Base-by-base conservation (phyloP, 2,888 invertebrate species). In the Eupelmus urozonus region DNA sequence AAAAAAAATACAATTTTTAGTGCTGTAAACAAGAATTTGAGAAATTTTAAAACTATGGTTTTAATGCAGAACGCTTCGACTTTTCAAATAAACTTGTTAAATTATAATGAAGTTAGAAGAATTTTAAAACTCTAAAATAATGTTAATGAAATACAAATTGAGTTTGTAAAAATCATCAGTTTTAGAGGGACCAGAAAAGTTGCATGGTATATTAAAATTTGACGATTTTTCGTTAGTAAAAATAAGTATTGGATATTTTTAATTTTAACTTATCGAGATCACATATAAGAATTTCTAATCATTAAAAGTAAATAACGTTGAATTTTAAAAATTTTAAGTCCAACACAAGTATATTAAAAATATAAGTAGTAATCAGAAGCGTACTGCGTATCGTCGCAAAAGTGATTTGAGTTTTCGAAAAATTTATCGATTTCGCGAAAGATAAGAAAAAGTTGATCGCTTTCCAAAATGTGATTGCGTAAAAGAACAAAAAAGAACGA, bases 131-230 rank as follows among this genome's bases (percentile, higher is more conserved):
- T 57, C 34, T 34, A 57, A 57, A 57, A 34, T 57, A 57, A 62
- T 25, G 20, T 69, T 63, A 40, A 59, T 53, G 29, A 60, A 20
- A 16, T 45, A 13, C 42, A 23, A 20, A 49, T 51, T 51, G 66
- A 63, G 49, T 73, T 77, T 65, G 13, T n/a, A n/a, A n/a, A 53
- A 74, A 60, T 70, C 18, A 70, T 70, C 62, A 74, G 69, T 70
- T 74, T 69, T 70, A 70, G 51, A 74, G 74, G 75, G 75, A 76
- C 79, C 79, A 79, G 66, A 75, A 71, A 70, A 66, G 59, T 60
- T 75, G 59, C 66, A 72, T 29, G 67, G 20, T 55, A n/a, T 40
- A 66, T 62, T 53, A 55, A 66, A 69, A 2, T 42, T 53, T 60
- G 59, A 25, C 9, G 7, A 23, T 62, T 62, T 16, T 49, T 34